A percentile compares a stretch with the other conserved stretches of the same genome.
These are phyloP conservation scores for Caranx ignobilis DNA, from an alignment of 2,113 vertebrate genomes.

Conservation along the genomic window DNA sequence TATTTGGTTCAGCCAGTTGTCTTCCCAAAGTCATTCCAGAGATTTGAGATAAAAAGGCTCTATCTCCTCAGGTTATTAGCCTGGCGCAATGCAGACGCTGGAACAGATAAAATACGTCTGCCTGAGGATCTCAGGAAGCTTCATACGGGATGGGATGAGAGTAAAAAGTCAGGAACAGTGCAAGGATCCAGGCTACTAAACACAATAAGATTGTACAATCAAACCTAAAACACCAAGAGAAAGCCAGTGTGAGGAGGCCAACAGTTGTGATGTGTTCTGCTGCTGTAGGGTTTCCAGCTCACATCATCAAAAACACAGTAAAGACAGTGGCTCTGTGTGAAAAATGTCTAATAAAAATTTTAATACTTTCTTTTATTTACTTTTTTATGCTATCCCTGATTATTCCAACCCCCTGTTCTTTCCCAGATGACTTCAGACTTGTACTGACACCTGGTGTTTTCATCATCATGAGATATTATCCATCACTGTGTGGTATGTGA, in stretches of 20 bases:
- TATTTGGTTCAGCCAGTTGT: background rate
- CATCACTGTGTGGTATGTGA: slow-evolving; percentile 14
- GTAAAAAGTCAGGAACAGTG: background rate
- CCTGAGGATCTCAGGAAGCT: background rate
- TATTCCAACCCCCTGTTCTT: background rate
- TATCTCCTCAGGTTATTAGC: background rate
- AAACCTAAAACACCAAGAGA: background rate
- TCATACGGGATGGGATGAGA: background rate
- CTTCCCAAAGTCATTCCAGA: background rate
- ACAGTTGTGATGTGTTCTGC: background rate
- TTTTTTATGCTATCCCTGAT: background rate
- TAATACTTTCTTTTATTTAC: no score
- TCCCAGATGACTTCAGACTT: background rate
- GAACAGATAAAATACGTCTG: background rate
- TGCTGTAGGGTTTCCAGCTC: background rate
- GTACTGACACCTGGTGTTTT: slow-evolving; percentile 3
- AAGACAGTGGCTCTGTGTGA: background rate
- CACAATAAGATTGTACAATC: background rate
- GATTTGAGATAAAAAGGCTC: background rate
- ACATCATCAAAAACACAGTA: background rate
- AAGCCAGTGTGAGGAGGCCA: background rate
- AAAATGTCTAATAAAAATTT: background rate
- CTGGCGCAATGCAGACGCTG: background rate
- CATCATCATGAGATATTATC: background rate
- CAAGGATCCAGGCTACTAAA: background rate